A percentile compares a stretch with the other conserved stretches of the same genome.
phyloP scores from a whole-genome alignment of 2,888 invertebrate species.

The Embidobia sp. region DNA sequence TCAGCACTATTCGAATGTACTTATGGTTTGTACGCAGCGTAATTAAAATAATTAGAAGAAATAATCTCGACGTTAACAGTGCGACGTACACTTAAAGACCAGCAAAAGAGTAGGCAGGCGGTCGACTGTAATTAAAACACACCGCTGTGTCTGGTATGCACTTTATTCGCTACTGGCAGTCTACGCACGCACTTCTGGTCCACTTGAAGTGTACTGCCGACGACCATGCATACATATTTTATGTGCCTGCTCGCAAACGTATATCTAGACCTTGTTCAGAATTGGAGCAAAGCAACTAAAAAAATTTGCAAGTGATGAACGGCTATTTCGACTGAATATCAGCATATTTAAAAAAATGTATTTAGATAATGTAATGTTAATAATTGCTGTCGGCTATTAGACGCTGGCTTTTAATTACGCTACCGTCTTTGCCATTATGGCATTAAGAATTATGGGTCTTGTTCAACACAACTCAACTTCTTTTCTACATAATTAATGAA shows the following conservation, averaged over 20 bases:
- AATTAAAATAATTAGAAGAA: conserved; percentile 60
- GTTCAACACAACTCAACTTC: too few relatives aligned
- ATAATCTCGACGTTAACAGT: conserved; percentile 56
- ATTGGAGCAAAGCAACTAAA: conserved; percentile 41
- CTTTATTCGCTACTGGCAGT: conserved; percentile 60
- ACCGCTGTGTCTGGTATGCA: conserved; percentile 64
- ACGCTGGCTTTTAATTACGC: too few relatives aligned
- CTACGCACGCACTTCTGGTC: conserved; percentile 70
- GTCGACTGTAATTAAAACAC: conserved; percentile 75
- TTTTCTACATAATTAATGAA: too few relatives aligned
- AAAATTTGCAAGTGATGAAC: conserved; percentile 45
- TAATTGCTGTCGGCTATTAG: too few relatives aligned
- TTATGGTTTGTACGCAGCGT: conserved; percentile 23
- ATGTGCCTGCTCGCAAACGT: conserved; percentile 52
- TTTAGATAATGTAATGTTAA: conserved; percentile 27
- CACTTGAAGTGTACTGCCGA: conserved; percentile 65
- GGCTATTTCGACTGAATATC: conserved; percentile 42
- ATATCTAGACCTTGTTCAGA: conserved; percentile 54
- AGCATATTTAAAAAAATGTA: conserved; percentile 18
- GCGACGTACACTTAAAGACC: conserved; percentile 54
- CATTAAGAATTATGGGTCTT: too few relatives aligned
- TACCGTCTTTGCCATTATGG: too few relatives aligned
- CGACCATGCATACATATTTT: conserved; percentile 68
- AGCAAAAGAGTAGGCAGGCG: conserved; percentile 55
- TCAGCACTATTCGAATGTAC: conserved; percentile 22